Conservation (phyloP, 1,140 invertebrate genomes). For the Eriocheir sinensis region DNA sequence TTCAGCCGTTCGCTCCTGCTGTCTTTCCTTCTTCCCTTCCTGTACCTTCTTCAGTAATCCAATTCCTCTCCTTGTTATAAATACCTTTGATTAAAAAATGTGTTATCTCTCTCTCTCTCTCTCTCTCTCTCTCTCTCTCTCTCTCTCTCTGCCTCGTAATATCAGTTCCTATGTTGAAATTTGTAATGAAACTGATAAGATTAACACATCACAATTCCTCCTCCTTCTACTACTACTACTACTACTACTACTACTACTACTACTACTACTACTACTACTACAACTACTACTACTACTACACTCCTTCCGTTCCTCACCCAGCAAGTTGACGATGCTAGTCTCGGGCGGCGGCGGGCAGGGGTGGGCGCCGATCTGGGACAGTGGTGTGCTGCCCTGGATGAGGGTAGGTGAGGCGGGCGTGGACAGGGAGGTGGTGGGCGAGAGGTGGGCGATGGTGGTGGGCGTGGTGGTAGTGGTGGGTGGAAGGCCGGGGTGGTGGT, state of each 20-base stretch:
- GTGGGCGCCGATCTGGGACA: slow-evolving; percentile 91
- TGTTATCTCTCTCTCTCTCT: too few relatives aligned
- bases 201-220: too few relatives aligned
- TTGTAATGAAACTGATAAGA: too few relatives aligned
- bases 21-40: too few relatives aligned
- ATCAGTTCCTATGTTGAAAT: too few relatives aligned
- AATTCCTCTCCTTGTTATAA: too few relatives aligned
- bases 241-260: neutral
- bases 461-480: slow-evolving; percentile 71
- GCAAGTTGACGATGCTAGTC: slow-evolving; percentile 71
- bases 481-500: slow-evolving; percentile 64
- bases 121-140: too few relatives aligned
- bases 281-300: neutral
- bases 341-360: slow-evolving; percentile 79
- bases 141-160: too few relatives aligned
- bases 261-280: neutral
- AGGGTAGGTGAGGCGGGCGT: slow-evolving; percentile 82
- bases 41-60: too few relatives aligned
- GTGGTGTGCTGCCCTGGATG: slow-evolving; percentile 91
- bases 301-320: slow-evolving; percentile 56
- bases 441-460: slow-evolving; percentile 76
- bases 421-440: slow-evolving; percentile 66
- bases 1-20: too few relatives aligned
- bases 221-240: slow-evolving; percentile 7
- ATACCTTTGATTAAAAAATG: too few relatives aligned